Base-by-base conservation (phyloP, 1,140 invertebrate genomes). In the Centruroides vittatus region DNA sequence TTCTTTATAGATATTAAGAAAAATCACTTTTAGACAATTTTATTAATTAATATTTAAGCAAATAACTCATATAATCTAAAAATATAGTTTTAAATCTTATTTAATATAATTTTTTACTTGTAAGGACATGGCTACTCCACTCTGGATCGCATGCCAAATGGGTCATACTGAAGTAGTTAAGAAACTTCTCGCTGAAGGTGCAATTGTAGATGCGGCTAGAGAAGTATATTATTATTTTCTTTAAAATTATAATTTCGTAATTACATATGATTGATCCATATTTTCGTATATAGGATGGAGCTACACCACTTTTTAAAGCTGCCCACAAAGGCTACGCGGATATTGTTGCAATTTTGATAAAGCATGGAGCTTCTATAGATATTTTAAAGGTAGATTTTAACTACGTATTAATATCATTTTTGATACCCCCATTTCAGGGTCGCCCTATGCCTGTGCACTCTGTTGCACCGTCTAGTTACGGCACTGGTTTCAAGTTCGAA, bases 101-200 rank as follows among this genome's bases (percentile, higher is more conserved):
- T 23, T 23, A 23, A 23, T 23, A n/a, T n/a, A n/a, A n/a, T 51
- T 47, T 60, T 23, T 57, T 47, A 56, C 47, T 41, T 63, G 74
- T 8, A 73, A 95, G 92, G 91, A 94, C 75, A 89, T 89, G 54
- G 94, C 90, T 34, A 93, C 92, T 12, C 90, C 92, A 8, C 78
- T 96, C 50, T 95, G 90, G 89, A 94, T 96, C 68, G 86, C 90
- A 4, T 81, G 88, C 51, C 93, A 96, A 80, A 92, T 93, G 84
- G 91, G 91, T 10, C 88, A 92, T 74, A 83, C 85, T 71, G 80
- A 84, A 67, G 83, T 92, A 51, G 89, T 89, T 35, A 79, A 83
- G 59, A 77, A 85, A 62, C 76, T 96, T 55, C 75, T 91, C 46
- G 81, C 82, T 70, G 79, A 81, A 61, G 86, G 87, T 46, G 89